Percentiles rank a stretch among this genome's conserved stretches.
phyloP scores from a whole-genome alignment of 2,888 invertebrate genomes.

The Lamellibrachia satsuma region DNA sequence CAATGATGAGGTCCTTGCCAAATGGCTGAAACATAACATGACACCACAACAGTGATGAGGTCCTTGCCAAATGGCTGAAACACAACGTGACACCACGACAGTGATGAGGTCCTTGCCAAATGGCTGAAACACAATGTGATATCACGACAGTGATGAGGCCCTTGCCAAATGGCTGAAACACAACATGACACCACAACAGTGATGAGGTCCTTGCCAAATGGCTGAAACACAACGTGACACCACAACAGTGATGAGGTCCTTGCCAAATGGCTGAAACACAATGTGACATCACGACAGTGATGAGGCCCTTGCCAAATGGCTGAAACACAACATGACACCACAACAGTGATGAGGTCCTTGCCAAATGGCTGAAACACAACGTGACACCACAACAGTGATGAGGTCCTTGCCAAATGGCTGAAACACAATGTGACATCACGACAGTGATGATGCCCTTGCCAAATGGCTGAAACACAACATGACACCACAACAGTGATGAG shows the following conservation, averaged over 20 bases:
- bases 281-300: not conserved
- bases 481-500: not conserved
- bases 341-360: not conserved
- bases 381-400: not conserved
- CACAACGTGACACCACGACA: not conserved
- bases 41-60: not conserved
- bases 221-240: not conserved
- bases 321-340: not conserved
- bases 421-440: not conserved
- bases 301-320: not conserved
- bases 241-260: not conserved
- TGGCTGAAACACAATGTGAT: not conserved
- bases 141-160: not conserved
- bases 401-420: not conserved
- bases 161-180: slow-evolving; percentile 13
- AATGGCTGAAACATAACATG: not conserved
- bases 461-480: not conserved
- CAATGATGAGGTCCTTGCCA: not conserved
- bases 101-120: not conserved
- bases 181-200: not conserved
- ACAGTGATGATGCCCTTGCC: not conserved
- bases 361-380: not conserved
- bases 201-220: not conserved
- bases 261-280: not conserved
- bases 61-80: not conserved